Base-by-base conservation (phyloP, 2,888 invertebrate genomes). In the Drosophila pseudotakahashii region DNA sequence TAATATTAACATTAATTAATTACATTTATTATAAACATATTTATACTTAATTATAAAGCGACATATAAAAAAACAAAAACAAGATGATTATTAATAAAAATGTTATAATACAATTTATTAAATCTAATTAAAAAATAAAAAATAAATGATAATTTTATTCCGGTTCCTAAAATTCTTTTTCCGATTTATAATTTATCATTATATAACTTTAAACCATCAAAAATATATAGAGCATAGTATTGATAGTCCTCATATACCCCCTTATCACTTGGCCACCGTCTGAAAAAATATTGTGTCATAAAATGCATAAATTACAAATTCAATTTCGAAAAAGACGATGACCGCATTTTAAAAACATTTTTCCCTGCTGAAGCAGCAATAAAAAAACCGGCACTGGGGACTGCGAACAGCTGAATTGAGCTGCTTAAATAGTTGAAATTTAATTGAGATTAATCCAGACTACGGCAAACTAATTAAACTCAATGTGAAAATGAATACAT, bases 271-370 rank as follows among this genome's bases (percentile, higher is more conserved):
- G 14, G 6, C 42, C 14, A 32, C 32, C 32, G 32, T 7, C 14
- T 39, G 19, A 66, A 75, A 75, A 61, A 59, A 66, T 41, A 62
- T 48, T 67, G 54, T 52, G 39, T 42, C 60, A 71, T 59, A 66
- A 69, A 84, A 73, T 73, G 64, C 71, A 81, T 74, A 71, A 81
- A 79, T 77, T 74, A 63, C 66, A 77, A 78, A 81, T 81, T 81
- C 54, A 81, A 75, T 78, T 75, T 68, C 50, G 51, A 64, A 63
- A 71, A 54, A 64, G 68, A 52, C 47, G 45, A 30, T 70, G 69
- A 37, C 57, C 69, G 48, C 64, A 63, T 69, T 61, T 60, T 57
- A 47, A 36, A 48, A 42, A 10, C 10, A 53, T 54, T 67, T 47
- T 67, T 51, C 41, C 11, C 72, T n/a, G 37, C 7, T 19, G n/a